Evolutionary conservation across 2,888 invertebrate species (phyloP).

Genomic region (Caenorhabditis virilis): DNA sequence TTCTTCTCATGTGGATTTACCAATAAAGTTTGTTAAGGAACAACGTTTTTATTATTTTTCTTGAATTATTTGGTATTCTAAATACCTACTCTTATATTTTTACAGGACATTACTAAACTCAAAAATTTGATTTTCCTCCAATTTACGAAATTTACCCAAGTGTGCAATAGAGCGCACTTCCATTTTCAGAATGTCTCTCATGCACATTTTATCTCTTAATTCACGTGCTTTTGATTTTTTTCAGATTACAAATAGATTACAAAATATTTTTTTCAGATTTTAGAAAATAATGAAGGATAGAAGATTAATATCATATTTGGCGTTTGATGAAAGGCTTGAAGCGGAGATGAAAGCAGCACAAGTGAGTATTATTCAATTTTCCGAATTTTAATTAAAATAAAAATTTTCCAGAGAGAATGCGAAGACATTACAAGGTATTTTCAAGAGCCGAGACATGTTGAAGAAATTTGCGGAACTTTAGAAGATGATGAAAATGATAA

Average conservation of each 20-base stretch:
- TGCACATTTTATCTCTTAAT: not conserved
- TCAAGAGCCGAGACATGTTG: conserved; percentile 61
- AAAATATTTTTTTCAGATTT: not conserved
- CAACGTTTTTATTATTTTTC: too few relatives aligned
- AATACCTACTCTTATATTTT: too few relatives aligned
- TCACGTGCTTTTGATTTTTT: not conserved
- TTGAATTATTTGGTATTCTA: too few relatives aligned
- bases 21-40: too few relatives aligned
- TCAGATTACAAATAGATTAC: not conserved
- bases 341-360: conserved; percentile 30
- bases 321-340: conserved; percentile 19
- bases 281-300: conserved; percentile 20
- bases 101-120: too few relatives aligned
- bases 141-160: too few relatives aligned
- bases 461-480: conserved; percentile 53
- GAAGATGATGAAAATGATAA: conserved; percentile 36
- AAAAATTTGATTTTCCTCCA: too few relatives aligned
- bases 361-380: conserved; percentile 4
- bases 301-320: conserved; percentile 4
- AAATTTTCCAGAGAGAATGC: conserved; percentile 32
- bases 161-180: not conserved
- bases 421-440: conserved; percentile 46
- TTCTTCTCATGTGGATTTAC: too few relatives aligned
- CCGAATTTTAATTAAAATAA: not conserved
- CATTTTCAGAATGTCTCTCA: not conserved